phyloP scores from a whole-genome alignment of 2,113 vertebrate genomes.

The Zosterops lateralis region DNA sequence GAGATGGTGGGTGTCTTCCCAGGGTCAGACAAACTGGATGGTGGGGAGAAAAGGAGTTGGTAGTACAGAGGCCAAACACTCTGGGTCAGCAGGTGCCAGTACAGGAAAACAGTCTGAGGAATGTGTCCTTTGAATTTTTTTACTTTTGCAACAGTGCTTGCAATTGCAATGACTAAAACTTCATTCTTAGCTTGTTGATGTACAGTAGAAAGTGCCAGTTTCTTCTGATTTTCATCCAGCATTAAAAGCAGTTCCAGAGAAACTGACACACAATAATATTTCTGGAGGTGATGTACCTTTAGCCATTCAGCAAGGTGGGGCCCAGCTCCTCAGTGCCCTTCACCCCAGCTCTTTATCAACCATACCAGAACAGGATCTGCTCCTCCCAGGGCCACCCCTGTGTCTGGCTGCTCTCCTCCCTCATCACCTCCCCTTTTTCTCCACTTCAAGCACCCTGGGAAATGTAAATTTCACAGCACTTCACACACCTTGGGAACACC shows the following conservation, averaged over 20 bases:
- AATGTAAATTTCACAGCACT: neutral
- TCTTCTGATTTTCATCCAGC: neutral
- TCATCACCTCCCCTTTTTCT: neutral
- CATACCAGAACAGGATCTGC: neutral
- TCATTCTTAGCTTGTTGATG: neutral
- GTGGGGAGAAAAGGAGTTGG: neutral
- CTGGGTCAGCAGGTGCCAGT: neutral
- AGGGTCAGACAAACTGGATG: neutral
- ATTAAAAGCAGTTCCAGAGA: neutral
- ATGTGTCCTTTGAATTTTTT: neutral
- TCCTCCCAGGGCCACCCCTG: neutral
- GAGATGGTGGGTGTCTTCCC: neutral
- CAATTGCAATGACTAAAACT: neutral
- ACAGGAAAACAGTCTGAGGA: neutral
- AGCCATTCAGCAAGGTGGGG: neutral
- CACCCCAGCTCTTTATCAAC: neutral
- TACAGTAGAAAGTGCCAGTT: neutral
- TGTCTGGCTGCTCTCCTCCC: neutral
- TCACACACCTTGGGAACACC: neutral
- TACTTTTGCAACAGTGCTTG: neutral
- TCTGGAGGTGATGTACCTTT: neutral
- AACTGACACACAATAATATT: neutral
- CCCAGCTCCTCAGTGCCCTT: neutral
- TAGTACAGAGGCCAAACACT: neutral
- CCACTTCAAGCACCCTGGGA: neutral